Percentiles rank a stretch among this genome's conserved stretches.
Conservation (phyloP, 2,797 vertebrate species). For the Gephyroberyx darwinii region DNA sequence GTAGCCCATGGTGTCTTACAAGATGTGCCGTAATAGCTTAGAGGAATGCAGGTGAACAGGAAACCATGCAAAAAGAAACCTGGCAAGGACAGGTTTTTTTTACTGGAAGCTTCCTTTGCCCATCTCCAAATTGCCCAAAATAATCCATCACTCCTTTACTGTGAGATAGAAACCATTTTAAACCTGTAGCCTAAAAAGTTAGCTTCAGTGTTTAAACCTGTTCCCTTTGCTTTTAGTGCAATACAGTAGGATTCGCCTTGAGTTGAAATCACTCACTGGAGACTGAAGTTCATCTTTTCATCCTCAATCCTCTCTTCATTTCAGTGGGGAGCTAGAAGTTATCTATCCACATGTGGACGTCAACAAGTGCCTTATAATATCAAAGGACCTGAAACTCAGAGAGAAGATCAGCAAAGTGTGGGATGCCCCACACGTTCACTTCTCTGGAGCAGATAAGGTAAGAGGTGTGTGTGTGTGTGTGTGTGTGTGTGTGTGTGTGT, state of each 20-base stretch:
- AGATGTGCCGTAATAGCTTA: constrained; percentile 6
- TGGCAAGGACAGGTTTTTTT: not conserved
- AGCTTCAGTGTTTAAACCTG: not conserved
- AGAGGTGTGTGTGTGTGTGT: constrained; percentile 14
- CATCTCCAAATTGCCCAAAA: not conserved
- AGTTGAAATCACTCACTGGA: not conserved
- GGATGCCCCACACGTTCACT: constrained; percentile 68
- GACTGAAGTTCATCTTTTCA: constrained; percentile 14
- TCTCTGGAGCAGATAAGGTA: constrained; percentile 71
- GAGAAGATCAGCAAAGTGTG: constrained; percentile 73
- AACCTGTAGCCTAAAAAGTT: not conserved
- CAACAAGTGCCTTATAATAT: constrained; percentile 65
- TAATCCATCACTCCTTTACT: too few relatives aligned
- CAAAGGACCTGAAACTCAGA: constrained; percentile 55
- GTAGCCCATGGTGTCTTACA: constrained; percentile 33
- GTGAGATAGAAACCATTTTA: too few relatives aligned
- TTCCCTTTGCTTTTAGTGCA: not conserved
- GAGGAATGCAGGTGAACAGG: not conserved
- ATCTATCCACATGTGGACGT: constrained; percentile 75
- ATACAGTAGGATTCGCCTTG: not conserved
- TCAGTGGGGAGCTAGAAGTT: constrained; percentile 73
- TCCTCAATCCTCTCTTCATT: constrained; percentile 20
- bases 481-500: not conserved
- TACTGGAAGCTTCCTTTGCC: constrained; percentile 3
- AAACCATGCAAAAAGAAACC: not conserved